Percentiles rank a stretch among this genome's conserved stretches.
These are phyloP conservation scores for Pseudopipra pipra DNA, from an alignment of 2,113 vertebrate species.

Conservation along the genomic window DNA sequence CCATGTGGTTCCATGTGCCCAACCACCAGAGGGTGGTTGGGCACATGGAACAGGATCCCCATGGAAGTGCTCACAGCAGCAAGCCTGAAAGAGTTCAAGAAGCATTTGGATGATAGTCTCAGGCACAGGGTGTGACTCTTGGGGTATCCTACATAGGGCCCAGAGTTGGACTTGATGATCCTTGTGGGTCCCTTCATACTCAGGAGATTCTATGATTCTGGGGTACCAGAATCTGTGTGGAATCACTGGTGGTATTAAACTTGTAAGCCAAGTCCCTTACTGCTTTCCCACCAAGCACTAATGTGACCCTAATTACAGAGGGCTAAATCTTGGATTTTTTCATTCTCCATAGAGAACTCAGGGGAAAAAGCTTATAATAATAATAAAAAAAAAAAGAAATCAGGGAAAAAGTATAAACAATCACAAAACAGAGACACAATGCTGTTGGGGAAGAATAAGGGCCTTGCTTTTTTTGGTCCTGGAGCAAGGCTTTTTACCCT, in stretches of 20 bases:
- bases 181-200: no score
- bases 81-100: background rate
- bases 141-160: background rate
- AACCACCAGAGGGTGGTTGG: background rate
- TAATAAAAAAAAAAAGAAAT: no score
- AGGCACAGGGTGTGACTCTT: background rate
- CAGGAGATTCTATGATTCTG: background rate
- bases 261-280: background rate
- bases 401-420: background rate
- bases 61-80: no score
- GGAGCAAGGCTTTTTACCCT: background rate
- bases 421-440: background rate
- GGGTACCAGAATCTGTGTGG: no score
- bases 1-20: no score
- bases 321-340: background rate
- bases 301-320: background rate
- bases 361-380: rapidly evolving
- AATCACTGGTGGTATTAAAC: background rate
- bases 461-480: background rate
- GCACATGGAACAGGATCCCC: background rate
- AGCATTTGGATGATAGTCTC: background rate
- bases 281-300: background rate
- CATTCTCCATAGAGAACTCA: background rate
- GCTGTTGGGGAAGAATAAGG: background rate
- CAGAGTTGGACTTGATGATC: rapidly evolving